A percentile compares a stretch with the other conserved stretches of the same genome.
These are phyloP conservation scores for Salarias fasciatus DNA, from an alignment of 2,797 vertebrate genomes.

Conservation along the genomic window DNA sequence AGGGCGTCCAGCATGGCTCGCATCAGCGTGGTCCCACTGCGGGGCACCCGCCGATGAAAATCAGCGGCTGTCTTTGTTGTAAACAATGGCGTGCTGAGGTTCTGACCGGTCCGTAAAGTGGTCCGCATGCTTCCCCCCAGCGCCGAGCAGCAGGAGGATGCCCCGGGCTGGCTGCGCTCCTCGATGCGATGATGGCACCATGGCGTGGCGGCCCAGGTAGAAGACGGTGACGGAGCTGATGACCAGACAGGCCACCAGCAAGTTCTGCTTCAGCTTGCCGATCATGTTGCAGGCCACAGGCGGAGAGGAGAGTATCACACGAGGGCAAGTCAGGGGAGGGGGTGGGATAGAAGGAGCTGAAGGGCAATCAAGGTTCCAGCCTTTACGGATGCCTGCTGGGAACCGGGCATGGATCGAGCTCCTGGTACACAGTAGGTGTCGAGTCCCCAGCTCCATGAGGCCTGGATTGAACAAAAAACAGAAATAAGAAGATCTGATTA, in stretches of 20 bases:
- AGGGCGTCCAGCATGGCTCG: constrained; percentile 96
- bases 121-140: constrained; percentile 72
- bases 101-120: constrained; percentile 77
- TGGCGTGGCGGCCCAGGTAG: constrained; percentile 94
- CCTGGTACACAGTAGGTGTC: constrained; percentile 68
- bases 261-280: constrained; percentile 95
- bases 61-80: constrained; percentile 97
- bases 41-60: constrained; percentile 96
- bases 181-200: constrained; percentile 96
- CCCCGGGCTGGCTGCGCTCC: constrained; percentile 82
- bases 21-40: constrained; percentile 97
- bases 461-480: constrained; percentile 64
- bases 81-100: constrained; percentile 81
- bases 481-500: constrained; percentile 14
- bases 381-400: constrained; percentile 71
- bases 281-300: constrained; percentile 81
- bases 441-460: constrained; percentile 82
- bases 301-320: constrained; percentile 32
- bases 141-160: constrained; percentile 62
- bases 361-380: constrained; percentile 46
- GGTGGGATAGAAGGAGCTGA: constrained; percentile 39
- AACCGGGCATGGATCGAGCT: constrained; percentile 68
- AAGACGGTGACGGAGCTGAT: constrained; percentile 95
- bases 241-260: constrained; percentile 93
- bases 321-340: constrained; percentile 23